Evolutionary conservation across 2,113 vertebrate genomes (phyloP), one percentile per base, ranked within the genome.

Genomic region (Dolichallabes microphthalmus): DNA sequence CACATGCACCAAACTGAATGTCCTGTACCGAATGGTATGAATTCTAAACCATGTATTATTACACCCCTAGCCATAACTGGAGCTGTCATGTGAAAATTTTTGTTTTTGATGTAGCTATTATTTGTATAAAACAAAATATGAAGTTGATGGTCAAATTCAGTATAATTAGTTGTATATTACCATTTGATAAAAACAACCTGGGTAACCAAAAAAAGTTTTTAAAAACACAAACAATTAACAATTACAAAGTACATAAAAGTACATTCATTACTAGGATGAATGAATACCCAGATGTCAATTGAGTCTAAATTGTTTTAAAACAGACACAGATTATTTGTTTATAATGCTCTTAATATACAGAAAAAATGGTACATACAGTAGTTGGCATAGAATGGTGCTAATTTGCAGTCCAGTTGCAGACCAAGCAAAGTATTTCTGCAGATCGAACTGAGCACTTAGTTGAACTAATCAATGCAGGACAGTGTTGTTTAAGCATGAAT

Each of bases 371-470:
- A 68, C 22, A 73, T 45, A 73, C 35, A 5, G 13, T 5, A 20
- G 66, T 35, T 69, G 66, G 30, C 32, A 45, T 15, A 2, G 0
- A 6, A 8, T 13, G 3, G 35, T n/a, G 17, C 14, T 1, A 7
- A 66, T 66, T 66, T 66, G 64, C 64, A 27, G n/a, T 66, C 68
- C 35, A 71, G 32, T 20, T 71, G 68, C 68, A 71, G 35, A 63
- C 61, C 32, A 71, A 39, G 32, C 22, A 60, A 60, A 68, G 14
- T 17, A 6, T 68, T 32, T 68, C 3, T 17, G 30, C 68, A 39
- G 35, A 39, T 39, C 32, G 2, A 50, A 13, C 71, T 22, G 20
- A 73, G 19, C 69, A 25, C 69, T 45, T 73, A 12, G 1, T 39
- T 50, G 22, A 50, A 50, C 10, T 25, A 74, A 50, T 50, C 39